Evolutionary conservation across 2,113 vertebrate genomes (phyloP), one percentile per base, ranked within the genome.

Genomic region (Alaudala cheleensis): DNA sequence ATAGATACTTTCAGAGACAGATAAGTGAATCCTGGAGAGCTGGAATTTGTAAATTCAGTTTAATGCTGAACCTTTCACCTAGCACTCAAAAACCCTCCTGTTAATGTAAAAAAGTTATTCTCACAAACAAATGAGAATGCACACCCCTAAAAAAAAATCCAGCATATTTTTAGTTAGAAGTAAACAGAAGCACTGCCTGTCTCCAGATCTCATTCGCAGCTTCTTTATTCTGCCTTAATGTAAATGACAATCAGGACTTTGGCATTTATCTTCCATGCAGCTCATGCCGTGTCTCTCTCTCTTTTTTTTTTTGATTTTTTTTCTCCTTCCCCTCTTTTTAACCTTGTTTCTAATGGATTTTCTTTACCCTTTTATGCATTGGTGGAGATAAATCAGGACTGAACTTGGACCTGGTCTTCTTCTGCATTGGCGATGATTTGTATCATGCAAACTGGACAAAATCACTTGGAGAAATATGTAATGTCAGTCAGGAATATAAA

Each of bases 271-370:
- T 93, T 82, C 33, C 26, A 90, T 19, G 40, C 10, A 79, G 18
- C 42, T 85, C 54, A 54, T 69, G 67, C 34, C 54, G 21, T 61
- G 45, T 24, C 10, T 57, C 2, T 64, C 6, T 7, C 2, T 5
- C 3, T 26, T 5, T 37, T 33, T 9, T 15, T 15, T 50, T 65
- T 45, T 20, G 18, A n/a, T n/a, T n/a, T n/a, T n/a, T 39, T 11
- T 2, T 1, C 1, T 5, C 39, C 26, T 71, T 58, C 29, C 17
- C 29, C n/a, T 25, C 42, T 82, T 77, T 92, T 84, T 76, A 84
- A 89, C 78, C 58, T 86, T 86, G 42, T 86, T 92, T 92, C 74
- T 81, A 88, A 93, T 88, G 79, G 50, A 60, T 94, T 95, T 81
- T 81, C 49, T 92, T 58, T 74, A 90, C 40, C 9, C 15, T 92